Base-by-base conservation (phyloP, 2,113 vertebrate genomes). In the Cyprinodon tularosa region DNA sequence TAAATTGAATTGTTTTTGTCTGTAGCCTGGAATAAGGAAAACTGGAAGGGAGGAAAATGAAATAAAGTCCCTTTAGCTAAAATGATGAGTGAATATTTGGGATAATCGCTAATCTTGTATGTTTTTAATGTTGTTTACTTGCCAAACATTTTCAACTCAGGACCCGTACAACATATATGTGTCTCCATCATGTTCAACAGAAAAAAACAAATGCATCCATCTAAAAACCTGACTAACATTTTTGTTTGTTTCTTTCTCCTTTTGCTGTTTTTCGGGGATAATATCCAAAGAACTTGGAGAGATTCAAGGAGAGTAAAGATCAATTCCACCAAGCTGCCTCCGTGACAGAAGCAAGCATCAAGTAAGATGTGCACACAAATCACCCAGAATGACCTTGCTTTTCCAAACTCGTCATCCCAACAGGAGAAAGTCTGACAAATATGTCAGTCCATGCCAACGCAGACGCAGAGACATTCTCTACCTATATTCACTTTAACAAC, bases 241-340 rank as follows among this genome's bases (percentile, higher is more conserved):
- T 4, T 6, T 76, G 39, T 10, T 0, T 71, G 37, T 74, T 50
- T 76, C 12, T 76, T 53, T 83, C 62, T 12, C 3, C 2, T n/a
- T 57, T 20, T 57, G 50, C 76, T 20, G 10, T 82, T 73, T 10
- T 6, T 39, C 29, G 29, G 45, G 76, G 65, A 66, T 86, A 17
- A 77, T 88, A 50, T 96, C 42, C 95, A 67, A 87, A 99, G 97
- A 98, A 96, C 60, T 80, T 89, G 7, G 96, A 98, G 82, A 93
- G 95, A 81, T 98, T 96, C 88, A 91, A 93, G 82, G 82, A 96
- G 86, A 95, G 95, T 12, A 95, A 94, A 0, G 95, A 95, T 72
- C 93, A 97, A 64, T 98, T 97, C 92, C 95, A 96, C 39, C 93
- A 96, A 72, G 95, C 95, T 74, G 96, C 96, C 57, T 78, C 90